Evolutionary conservation across 2,888 invertebrate genomes (phyloP).

Genomic region (Platycheirus rosarum): DNA sequence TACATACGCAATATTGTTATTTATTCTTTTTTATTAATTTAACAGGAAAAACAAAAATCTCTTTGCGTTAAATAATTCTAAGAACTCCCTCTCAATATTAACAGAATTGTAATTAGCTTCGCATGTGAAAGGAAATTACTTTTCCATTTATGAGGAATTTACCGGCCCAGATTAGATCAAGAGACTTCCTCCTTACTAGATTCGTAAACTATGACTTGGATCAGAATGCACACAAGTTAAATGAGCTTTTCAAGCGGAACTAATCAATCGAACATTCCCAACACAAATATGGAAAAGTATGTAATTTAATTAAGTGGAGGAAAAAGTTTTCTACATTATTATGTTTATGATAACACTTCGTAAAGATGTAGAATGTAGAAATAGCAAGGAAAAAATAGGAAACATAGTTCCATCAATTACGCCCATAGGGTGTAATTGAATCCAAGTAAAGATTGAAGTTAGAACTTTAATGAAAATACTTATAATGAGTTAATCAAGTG

Average conservation of each 20-base stretch:
- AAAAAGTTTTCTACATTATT: conserved; percentile 1
- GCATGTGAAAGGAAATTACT: conserved; percentile 19
- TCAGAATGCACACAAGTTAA: too few species aligned
- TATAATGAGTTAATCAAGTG: conserved; percentile 25
- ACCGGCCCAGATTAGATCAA: conserved; percentile 8
- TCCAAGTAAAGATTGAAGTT: conserved; percentile 6
- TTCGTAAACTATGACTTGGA: neutral
- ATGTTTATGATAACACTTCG: too few species aligned
- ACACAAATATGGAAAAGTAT: conserved; percentile 54
- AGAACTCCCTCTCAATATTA: too few species aligned
- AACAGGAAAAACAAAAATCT: too few species aligned
- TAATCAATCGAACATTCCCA: conserved; percentile 42
- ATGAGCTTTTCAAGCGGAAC: conserved; percentile 29
- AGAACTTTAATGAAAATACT: conserved; percentile 10
- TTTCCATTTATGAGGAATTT: conserved; percentile 20
- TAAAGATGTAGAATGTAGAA: too few species aligned
- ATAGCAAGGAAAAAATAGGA: too few species aligned
- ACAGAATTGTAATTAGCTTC: neutral
- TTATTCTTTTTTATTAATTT: too few species aligned
- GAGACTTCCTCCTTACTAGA: conserved; percentile 1
- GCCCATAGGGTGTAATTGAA: neutral
- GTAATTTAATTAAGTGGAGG: conserved; percentile 54
- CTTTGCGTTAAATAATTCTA: too few species aligned
- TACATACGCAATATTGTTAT: too few species aligned
- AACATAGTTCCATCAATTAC: neutral